Conservation (phyloP, 2,888 invertebrate species). For the Mythimna lalbum region DNA sequence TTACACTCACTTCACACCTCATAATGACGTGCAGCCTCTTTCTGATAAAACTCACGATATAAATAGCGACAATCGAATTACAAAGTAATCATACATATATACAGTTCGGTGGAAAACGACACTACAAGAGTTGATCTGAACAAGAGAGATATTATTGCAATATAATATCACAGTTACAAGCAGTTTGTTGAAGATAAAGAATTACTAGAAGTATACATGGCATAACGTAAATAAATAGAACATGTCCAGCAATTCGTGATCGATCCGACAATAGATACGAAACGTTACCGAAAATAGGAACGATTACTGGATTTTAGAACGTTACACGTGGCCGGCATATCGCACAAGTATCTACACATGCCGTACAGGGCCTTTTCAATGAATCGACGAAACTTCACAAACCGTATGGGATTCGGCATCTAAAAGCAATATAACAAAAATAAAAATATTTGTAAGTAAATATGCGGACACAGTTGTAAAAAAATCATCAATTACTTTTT, state of each 20-base stretch:
- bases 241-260: not conserved
- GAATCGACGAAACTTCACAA: not conserved
- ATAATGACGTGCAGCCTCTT: conserved; percentile 13
- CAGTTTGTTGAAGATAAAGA: not conserved
- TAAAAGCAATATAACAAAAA: not conserved
- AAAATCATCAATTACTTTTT: not conserved
- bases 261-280: not conserved
- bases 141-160: conserved; percentile 19
- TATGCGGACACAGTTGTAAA: not conserved
- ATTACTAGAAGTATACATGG: conserved; percentile 27
- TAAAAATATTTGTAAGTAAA: not conserved
- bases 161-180: conserved; percentile 44
- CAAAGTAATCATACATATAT: conserved; percentile 57
- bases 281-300: not conserved
- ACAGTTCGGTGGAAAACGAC: conserved; percentile 57
- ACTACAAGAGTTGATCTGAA: conserved; percentile 15
- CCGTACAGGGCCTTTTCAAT: not conserved
- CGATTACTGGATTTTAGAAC: not conserved
- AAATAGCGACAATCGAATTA: conserved; percentile 18
- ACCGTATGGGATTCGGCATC: not conserved
- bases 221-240: conserved; percentile 14
- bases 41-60: conserved; percentile 2
- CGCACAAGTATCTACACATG: not conserved
- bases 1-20: conserved; percentile 4
- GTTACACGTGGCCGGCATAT: not conserved